Conservation (phyloP, 2,113 vertebrate genomes). For the Sarotherodon lohbergeri region DNA sequence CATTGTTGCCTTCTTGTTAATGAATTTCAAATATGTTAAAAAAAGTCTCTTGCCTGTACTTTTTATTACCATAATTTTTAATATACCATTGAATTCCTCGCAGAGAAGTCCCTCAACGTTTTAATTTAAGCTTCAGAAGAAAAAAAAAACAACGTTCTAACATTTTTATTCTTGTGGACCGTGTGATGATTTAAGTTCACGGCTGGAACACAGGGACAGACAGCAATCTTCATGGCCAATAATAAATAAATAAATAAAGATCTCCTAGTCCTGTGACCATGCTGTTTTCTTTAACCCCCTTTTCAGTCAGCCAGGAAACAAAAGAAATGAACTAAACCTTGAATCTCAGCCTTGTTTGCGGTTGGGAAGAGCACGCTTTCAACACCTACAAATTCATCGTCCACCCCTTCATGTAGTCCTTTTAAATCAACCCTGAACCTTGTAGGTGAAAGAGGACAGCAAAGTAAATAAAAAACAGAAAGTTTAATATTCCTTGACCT, state of each 20-base stretch:
- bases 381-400: background rate
- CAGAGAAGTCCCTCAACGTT: background rate
- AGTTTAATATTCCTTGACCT: conserved; percentile 12
- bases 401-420: background rate
- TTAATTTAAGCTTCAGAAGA: background rate
- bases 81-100: background rate
- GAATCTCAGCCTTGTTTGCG: conserved; percentile 24
- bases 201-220: background rate
- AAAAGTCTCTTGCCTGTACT: background rate
- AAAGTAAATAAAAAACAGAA: background rate
- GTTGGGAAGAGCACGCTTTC: background rate
- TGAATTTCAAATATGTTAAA: background rate
- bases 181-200: conserved; percentile 23
- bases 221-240: conserved; percentile 7
- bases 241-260: conserved; percentile 4
- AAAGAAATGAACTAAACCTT: conserved; percentile 23
- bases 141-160: background rate
- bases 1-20: background rate
- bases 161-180: background rate
- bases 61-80: background rate
- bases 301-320: background rate
- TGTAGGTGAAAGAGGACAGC: background rate
- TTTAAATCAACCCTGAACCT: conserved; percentile 9
- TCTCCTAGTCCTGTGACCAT: background rate
- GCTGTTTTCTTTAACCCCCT: background rate